Percentiles rank a stretch among this genome's conserved stretches.
phyloP scores from a whole-genome alignment of 2,888 invertebrate genomes.

The Drosophila pegasa region DNA sequence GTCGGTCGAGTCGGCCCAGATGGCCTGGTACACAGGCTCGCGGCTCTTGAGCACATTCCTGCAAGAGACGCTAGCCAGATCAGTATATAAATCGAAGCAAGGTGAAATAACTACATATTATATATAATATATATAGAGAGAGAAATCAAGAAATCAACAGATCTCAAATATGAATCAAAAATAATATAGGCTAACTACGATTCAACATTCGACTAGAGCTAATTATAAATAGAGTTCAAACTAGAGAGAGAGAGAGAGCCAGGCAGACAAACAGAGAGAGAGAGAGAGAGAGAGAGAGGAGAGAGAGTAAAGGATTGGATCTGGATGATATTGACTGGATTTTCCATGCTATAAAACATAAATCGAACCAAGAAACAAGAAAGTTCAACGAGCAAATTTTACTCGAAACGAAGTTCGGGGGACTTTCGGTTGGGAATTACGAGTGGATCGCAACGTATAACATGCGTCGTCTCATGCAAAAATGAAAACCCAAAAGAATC shows the following conservation, averaged over 20 bases:
- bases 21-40: constrained; percentile 93
- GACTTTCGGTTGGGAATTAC: too few species aligned
- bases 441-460: constrained; percentile 6
- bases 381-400: neutral
- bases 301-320: constrained; percentile 3
- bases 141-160: constrained; percentile 2
- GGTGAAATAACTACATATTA: constrained; percentile 12
- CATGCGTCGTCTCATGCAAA: constrained; percentile 54
- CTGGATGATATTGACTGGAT: neutral
- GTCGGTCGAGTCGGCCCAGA: constrained; percentile 93
- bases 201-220: constrained; percentile 26
- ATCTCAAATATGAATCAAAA: neutral
- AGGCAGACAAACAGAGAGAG: neutral
- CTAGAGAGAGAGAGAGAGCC: neutral
- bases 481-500: too few species aligned
- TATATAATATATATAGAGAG: neutral
- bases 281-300: constrained; percentile 1
- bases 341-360: constrained; percentile 23
- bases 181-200: constrained; percentile 23
- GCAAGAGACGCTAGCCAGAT: constrained; percentile 62
- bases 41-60: constrained; percentile 89
- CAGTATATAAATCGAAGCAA: constrained; percentile 5
- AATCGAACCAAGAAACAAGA: constrained; percentile 2
- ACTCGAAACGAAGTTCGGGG: neutral
- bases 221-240: constrained; percentile 6